Evolutionary conservation across 2,888 invertebrate genomes (phyloP).

Genomic region (Drosophila phalerata): DNA sequence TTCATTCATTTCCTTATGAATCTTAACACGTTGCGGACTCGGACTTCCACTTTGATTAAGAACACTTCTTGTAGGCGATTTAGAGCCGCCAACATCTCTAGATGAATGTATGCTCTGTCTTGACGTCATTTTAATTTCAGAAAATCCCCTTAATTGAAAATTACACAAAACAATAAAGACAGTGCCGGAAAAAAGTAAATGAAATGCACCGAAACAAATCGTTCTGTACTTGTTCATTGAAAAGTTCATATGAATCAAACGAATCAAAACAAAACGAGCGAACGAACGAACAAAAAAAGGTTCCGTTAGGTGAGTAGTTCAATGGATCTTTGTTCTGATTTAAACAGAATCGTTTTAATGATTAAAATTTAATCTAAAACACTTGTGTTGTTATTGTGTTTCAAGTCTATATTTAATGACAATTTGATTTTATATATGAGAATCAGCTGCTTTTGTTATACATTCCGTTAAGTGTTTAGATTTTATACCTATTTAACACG

Average conservation of each 20-base stretch:
- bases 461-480: too few species aligned
- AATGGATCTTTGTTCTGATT: too few species aligned
- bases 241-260: neutral
- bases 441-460: too few species aligned
- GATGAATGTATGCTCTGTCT: conserved; percentile 27
- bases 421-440: too few species aligned
- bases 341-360: too few species aligned
- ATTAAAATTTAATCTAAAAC: too few species aligned
- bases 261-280: neutral
- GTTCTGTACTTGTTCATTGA: neutral
- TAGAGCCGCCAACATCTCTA: neutral
- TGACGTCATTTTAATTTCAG: conserved; percentile 23
- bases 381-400: too few species aligned
- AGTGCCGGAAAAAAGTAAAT: neutral
- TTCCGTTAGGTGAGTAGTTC: neutral
- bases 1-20: neutral
- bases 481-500: too few species aligned
- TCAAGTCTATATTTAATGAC: too few species aligned
- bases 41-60: neutral
- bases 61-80: conserved; percentile 19
- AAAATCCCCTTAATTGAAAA: neutral
- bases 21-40: neutral
- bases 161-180: neutral
- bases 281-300: conserved; percentile 6
- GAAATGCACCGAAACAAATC: neutral